Base-by-base conservation (phyloP, 2,797 vertebrate species). In the Hafferia zeledoni region DNA sequence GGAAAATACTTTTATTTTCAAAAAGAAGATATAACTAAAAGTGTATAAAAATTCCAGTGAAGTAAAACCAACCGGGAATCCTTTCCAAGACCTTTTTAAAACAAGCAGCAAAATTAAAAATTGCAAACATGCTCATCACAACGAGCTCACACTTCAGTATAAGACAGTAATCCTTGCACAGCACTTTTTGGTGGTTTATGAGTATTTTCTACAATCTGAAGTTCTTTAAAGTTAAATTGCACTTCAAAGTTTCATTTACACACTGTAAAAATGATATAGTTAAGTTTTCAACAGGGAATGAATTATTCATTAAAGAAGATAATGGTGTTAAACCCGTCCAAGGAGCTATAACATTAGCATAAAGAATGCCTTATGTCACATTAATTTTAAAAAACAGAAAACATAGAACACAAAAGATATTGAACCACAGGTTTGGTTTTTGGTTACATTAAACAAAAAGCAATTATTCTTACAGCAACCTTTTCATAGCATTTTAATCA, bases 261-360 rank as follows among this genome's bases (percentile, higher is more conserved):
- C 95, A 95, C 93, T 96, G 97, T 97, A 97, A 98, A 98, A 98
- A 98, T 98, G 97, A 97, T 97, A 96, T 96, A 97, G 95, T 97
- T 98, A 97, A 97, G 92, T 98, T 97, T 97, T 98, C 97, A 97
- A 97, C 94, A 89, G 88, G 93, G 92, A 97, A 97, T 98, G 97
- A 98, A 98, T 98, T 97, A 98, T 98, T 98, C 97, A 98, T 97
- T 98, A 97, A 97, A 95, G 83, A 94, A 96, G 97, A 98, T 98
- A 98, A 98, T 97, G 94, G 96, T 78, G 91, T 97, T 98, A 98
- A 97, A 89, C 94, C 94, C 94, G 1, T 97, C 96, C 93, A 97
- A 97, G 96, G 95, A 98, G 96, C 96, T 97, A 96, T 97, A 98
- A 98, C 84, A 98, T 97, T 98, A 98, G 96, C 97, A 97, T 98